Evolutionary conservation across 2,113 vertebrate genomes (phyloP).

Genomic region (Caloenas nicobarica): DNA sequence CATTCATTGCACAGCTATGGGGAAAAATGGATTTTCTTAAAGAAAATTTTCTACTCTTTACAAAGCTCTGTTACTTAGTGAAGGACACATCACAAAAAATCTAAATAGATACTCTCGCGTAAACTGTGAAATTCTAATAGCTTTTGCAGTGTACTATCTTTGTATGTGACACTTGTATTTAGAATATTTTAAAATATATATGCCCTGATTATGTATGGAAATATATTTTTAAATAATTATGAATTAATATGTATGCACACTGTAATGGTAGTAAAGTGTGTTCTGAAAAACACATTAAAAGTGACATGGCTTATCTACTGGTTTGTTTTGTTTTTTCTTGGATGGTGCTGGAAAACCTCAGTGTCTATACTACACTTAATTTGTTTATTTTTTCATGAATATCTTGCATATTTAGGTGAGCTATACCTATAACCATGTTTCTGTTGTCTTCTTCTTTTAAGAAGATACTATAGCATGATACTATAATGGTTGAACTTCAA

Average conservation of each 20-base stretch:
- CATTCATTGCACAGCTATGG: neutral
- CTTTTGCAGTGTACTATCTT: neutral
- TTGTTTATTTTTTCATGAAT: neutral
- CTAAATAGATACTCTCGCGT: neutral
- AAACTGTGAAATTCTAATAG: neutral
- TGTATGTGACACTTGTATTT: neutral
- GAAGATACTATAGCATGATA: neutral
- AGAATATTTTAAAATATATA: neutral
- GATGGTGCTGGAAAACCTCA: neutral
- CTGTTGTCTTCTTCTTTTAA: neutral
- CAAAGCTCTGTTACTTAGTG: neutral
- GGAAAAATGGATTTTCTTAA: neutral
- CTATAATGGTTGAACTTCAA: neutral
- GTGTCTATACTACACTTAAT: neutral
- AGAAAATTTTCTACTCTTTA: neutral
- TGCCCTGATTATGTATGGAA: neutral
- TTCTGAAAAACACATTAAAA: neutral
- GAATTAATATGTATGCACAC: neutral
- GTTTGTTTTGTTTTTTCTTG: neutral
- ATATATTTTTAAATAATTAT: neutral
- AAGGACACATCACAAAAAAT: neutral
- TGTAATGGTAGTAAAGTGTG: neutral
- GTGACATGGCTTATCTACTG: neutral
- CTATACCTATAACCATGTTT: neutral
- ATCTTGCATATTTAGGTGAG: neutral